These are phyloP conservation scores for Neodon shergylaensis DNA, from an alignment of 2,113 vertebrate genomes.

Conservation along the genomic window DNA sequence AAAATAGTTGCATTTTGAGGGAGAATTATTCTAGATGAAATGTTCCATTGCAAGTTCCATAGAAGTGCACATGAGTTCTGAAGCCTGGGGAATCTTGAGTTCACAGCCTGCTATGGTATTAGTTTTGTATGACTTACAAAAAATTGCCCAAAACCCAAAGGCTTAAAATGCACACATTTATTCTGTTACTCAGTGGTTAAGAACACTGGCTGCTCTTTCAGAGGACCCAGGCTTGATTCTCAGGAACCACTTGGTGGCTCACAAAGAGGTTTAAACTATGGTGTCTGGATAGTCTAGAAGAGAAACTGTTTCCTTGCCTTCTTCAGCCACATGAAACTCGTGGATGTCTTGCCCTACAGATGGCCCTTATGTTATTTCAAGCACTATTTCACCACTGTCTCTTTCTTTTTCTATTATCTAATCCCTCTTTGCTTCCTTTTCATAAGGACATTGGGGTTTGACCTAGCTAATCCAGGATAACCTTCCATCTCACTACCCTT, in stretches of 20 bases:
- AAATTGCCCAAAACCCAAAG: neutral
- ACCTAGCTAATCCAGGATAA: neutral
- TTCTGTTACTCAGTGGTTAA: neutral
- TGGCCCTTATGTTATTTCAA: neutral
- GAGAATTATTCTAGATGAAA: neutral
- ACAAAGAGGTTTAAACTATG: neutral
- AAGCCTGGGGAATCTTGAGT: neutral
- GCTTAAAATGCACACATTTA: neutral
- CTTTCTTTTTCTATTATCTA: neutral
- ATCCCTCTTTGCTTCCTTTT: neutral
- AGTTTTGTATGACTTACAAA: neutral
- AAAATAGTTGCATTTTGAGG: neutral
- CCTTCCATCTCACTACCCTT: neutral
- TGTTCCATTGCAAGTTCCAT: neutral
- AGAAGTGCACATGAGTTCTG: neutral
- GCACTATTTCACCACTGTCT: neutral
- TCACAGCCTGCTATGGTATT: neutral
- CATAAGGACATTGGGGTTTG: neutral
- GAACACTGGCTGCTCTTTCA: neutral
- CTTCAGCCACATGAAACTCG: neutral
- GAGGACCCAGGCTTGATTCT: neutral
- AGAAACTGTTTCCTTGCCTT: neutral
- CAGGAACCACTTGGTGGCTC: neutral
- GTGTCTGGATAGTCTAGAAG: neutral
- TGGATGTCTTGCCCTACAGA: neutral